Evolutionary conservation across 2,113 vertebrate species (phyloP), one percentile per base, ranked within the genome.

Genomic region (Gyps fulvus): DNA sequence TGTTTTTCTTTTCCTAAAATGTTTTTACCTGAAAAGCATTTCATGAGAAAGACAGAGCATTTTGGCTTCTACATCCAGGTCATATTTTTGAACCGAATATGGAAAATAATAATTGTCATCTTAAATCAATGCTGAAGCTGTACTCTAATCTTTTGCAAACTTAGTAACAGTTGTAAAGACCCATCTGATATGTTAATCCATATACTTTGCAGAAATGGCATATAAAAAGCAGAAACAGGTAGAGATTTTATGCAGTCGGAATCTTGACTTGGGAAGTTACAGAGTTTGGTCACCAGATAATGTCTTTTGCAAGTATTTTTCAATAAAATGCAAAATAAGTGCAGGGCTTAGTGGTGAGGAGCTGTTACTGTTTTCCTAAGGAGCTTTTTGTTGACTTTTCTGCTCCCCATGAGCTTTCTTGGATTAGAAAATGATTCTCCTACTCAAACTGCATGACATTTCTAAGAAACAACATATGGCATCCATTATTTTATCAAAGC

Each of bases 381-480:
- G 57, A 92, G 57, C 0, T 78, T 95, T 87, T 73, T 95, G 91
- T 92, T 96, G 89, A 95, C 70, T 90, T 95, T 94, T 71, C 50
- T 83, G 49, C 55, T 91, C 81, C 45, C 49, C 66, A 62, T 90
- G 91, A 87, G 94, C 84, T 89, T 93, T 95, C 78, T 85, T 88
- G 81, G 84, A 93, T 80, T 83, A 85, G 65, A 95, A 96, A 95
- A 83, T 87, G 10, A 88, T 93, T 94, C 77, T 89, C 19, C 62
- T 89, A n/a, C 73, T 95, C 92, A 72, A 91, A 91, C 83, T 76
- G 77, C 70, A 79, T 89, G 73, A 92, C 70, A 95, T 91, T 95
- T 95, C 91, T 97, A 89, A 91, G 95, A 87, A 96, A 63, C 83
- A 89, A 79, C 94, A 97, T 91, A 91, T 95, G 94, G 84, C 42